These are phyloP conservation scores for Pangasius djambal DNA, from an alignment of 2,797 vertebrate genomes.

Conservation along the genomic window DNA sequence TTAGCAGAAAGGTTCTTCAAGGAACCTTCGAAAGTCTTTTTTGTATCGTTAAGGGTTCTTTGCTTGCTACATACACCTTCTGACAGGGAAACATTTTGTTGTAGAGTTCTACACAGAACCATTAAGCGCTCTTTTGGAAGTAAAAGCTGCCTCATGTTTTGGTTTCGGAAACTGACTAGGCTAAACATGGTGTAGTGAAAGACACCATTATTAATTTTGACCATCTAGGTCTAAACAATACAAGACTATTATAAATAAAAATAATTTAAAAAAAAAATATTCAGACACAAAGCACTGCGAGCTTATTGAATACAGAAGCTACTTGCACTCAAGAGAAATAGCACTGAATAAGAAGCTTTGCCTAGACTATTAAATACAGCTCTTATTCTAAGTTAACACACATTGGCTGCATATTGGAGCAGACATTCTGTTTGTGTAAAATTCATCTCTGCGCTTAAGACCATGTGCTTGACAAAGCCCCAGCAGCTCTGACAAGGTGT, in stretches of 20 bases:
- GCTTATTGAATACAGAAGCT: background rate
- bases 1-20: background rate
- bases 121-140: background rate
- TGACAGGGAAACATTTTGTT: background rate
- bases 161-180: background rate
- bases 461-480: constrained; percentile 10
- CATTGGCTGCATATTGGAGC: background rate
- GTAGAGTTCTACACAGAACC: background rate
- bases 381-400: background rate
- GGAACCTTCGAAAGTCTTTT: background rate
- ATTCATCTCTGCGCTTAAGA: background rate
- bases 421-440: constrained; percentile 12
- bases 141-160: background rate
- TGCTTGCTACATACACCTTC: background rate
- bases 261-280: background rate
- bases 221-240: background rate
- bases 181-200: background rate
- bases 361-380: constrained; percentile 1
- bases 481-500: constrained; percentile 51
- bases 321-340: background rate
- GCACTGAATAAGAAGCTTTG: background rate
- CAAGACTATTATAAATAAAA: background rate
- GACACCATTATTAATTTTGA: background rate
- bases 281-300: background rate
- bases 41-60: background rate